These are phyloP conservation scores for Glyptemys insculpta DNA, from an alignment of 2,797 vertebrate species.

Conservation along the genomic window DNA sequence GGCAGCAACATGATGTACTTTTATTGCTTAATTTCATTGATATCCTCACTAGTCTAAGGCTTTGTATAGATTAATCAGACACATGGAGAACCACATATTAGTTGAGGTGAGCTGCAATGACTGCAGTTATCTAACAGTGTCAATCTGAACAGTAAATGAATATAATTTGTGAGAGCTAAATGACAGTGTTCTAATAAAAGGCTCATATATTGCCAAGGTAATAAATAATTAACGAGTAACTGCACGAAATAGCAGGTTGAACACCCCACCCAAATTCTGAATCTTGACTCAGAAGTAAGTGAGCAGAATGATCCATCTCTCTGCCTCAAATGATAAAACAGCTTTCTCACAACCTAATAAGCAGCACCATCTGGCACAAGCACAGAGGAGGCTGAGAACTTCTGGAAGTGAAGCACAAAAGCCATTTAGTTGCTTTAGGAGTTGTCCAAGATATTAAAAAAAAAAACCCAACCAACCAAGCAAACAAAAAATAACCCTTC, in stretches of 20 bases:
- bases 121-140: slow-evolving; percentile 49
- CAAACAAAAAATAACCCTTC: neutral
- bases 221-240: slow-evolving; percentile 76
- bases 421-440: slow-evolving; percentile 31
- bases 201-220: slow-evolving; percentile 20
- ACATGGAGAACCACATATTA: slow-evolving; percentile 51
- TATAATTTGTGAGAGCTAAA: slow-evolving; percentile 61
- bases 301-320: slow-evolving; percentile 64
- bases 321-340: slow-evolving; percentile 72
- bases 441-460: slow-evolving; percentile 43
- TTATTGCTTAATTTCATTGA: slow-evolving; percentile 46
- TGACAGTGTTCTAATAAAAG: slow-evolving; percentile 61
- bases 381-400: slow-evolving; percentile 51
- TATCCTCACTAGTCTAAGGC: slow-evolving; percentile 40
- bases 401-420: slow-evolving; percentile 65
- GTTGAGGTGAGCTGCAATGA: slow-evolving; percentile 51
- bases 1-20: slow-evolving; percentile 18
- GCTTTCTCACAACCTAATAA: slow-evolving; percentile 68
- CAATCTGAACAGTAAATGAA: slow-evolving; percentile 55
- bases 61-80: slow-evolving; percentile 50
- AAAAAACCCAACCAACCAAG: neutral
- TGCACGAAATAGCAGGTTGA: slow-evolving; percentile 67
- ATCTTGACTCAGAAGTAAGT: slow-evolving; percentile 50
- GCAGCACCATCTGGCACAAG: slow-evolving; percentile 70
- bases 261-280: slow-evolving; percentile 55